These are phyloP conservation scores for Cheilosia soror DNA, from an alignment of 2,888 invertebrate species.

Conservation along the genomic window DNA sequence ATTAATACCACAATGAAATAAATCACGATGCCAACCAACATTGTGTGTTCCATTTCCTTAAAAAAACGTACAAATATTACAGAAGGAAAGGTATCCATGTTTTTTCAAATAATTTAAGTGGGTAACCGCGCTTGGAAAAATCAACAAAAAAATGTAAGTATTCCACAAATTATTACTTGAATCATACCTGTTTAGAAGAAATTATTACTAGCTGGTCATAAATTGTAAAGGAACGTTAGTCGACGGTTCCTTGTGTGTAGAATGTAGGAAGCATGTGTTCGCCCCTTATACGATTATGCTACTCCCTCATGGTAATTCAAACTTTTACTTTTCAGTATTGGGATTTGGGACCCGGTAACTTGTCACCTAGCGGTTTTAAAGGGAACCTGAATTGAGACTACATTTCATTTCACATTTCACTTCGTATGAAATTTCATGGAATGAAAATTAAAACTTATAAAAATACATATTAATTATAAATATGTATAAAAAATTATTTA, in stretches of 20 bases:
- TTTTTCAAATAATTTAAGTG: not conserved
- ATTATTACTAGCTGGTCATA: constrained; percentile 36
- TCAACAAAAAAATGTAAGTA: constrained; percentile 4
- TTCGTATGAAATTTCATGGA: no score
- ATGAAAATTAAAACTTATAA: no score
- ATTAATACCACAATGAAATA: constrained; percentile 12
- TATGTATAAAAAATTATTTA: no score
- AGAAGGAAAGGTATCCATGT: not conserved
- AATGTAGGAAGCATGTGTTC: not conserved
- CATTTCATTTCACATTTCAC: no score
- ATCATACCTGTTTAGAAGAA: constrained; percentile 12
- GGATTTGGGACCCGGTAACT: no score
- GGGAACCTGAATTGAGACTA: no score
- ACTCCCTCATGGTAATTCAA: no score
- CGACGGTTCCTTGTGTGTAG: not conserved
- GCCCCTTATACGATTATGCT: not conserved
- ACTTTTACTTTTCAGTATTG: no score
- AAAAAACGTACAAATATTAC: no score
- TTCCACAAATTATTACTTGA: constrained; percentile 12
- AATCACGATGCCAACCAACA: not conserved
- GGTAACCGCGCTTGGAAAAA: not conserved
- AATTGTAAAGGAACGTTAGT: not conserved
- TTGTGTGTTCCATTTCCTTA: not conserved
- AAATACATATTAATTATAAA: no score
- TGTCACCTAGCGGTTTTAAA: no score